A percentile compares a stretch with the other conserved stretches of the same genome.
phyloP scores from a whole-genome alignment of 2,113 vertebrate species.

The Campylomormyrus numenius region DNA sequence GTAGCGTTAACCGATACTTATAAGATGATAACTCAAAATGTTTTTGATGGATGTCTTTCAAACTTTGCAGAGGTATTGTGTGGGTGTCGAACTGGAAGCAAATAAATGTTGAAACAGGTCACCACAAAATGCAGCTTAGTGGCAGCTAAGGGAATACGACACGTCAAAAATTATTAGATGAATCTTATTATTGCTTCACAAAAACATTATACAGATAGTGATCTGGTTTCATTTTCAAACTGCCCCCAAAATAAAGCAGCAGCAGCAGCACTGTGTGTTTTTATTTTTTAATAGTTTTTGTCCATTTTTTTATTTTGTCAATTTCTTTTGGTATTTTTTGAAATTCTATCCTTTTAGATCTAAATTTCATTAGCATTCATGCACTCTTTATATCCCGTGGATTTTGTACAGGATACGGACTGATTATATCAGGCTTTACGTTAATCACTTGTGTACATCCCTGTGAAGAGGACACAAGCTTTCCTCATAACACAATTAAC shows the following conservation, averaged over 20 bases:
- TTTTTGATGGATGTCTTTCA: neutral
- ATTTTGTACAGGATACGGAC: neutral
- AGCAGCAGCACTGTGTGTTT: neutral
- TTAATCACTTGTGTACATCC: neutral
- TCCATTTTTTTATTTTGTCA: neutral
- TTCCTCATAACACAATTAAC: neutral
- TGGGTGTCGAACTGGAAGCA: neutral
- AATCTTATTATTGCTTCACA: neutral
- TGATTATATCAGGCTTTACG: neutral
- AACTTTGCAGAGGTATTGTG: neutral
- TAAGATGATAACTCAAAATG: neutral
- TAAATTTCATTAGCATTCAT: neutral
- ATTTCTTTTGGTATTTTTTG: neutral
- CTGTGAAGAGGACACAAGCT: neutral
- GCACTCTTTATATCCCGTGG: neutral
- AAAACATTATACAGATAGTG: neutral
- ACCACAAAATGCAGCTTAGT: neutral
- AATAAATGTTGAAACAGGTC: neutral
- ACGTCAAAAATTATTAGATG: neutral
- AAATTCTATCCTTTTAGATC: neutral
- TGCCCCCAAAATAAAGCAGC: neutral
- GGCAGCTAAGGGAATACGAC: neutral
- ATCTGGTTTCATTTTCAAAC: neutral
- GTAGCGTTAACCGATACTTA: neutral
- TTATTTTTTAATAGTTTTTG: neutral